Evolutionary conservation across 2,888 invertebrate genomes (phyloP), one percentile per base, ranked within the genome.

Genomic region (Mythimna loreyi): DNA sequence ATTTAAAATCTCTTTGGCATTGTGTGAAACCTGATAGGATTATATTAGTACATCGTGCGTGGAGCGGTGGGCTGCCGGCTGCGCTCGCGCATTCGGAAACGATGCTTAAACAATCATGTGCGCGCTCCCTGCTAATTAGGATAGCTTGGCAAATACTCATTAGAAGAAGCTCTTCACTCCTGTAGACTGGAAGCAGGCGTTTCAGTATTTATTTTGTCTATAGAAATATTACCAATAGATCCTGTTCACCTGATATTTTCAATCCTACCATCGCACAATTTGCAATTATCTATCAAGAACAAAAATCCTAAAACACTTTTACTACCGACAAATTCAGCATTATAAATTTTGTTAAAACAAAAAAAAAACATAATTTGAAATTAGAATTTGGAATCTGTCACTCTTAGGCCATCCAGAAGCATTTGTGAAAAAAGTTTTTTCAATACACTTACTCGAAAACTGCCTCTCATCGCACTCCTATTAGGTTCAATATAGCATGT

Each of bases 21-120:
- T 73, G 82, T 75, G 82, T 75, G 82, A 75, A 84, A 83, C 80
- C 75, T 78, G 80, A 83, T 84, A 84, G 75, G 69, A 72, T 76
- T 80, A 75, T 71, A 70, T 59, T 66, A 75, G 67, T 65, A 70
- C 72, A 72, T 63, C 67, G 72, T 84, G 72, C 71, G 71, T 72
- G 28, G 59, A 65, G 33, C 33, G 21, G 33, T 55, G 33, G 33
- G 60, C 75, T 69, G 67, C 67, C 55, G 65, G 45, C 62, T 74
- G 77, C 79, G 70, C 67, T 47, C 50, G 64, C 65, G 72, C 74
- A 77, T 74, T 75, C 60, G 49, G 56, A 76, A 73, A 79, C 60
- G 63, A 70, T 76, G 72, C 61, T 72, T 78, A 70, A 79, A 74
- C 73, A 79, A 75, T 69, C 65, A 69, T 66, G 79, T 70, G 71